phyloP scores from a whole-genome alignment of 2,888 invertebrate species.

The Phorcus lineatus region DNA sequence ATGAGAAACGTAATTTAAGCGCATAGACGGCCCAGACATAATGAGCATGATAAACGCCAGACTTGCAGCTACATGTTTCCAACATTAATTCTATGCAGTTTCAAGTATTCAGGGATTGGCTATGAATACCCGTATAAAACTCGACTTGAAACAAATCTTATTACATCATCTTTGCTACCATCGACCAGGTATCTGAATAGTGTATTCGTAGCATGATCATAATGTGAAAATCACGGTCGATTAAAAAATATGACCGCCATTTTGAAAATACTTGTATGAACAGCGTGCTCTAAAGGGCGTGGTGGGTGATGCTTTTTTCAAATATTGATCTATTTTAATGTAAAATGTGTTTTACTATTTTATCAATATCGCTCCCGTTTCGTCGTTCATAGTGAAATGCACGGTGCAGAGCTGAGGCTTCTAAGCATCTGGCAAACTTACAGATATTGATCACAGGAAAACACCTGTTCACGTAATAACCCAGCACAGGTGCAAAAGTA shows the following conservation, averaged over 20 bases:
- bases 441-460: too few species aligned
- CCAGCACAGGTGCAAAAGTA: too few species aligned
- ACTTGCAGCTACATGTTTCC: not conserved
- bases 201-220: not conserved
- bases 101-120: not conserved
- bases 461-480: too few species aligned
- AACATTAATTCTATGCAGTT: slow-evolving; percentile 4
- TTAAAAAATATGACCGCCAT: slow-evolving; percentile 16
- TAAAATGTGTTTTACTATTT: not conserved
- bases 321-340: not conserved
- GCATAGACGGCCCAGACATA: not conserved
- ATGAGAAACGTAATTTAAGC: too few species aligned
- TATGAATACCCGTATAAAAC: not conserved
- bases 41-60: not conserved
- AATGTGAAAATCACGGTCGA: not conserved
- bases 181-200: not conserved
- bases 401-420: too few species aligned
- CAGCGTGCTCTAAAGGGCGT: not conserved
- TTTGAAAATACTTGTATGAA: slow-evolving; percentile 1
- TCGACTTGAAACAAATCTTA: slow-evolving; percentile 4
- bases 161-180: not conserved
- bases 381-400: too few species aligned
- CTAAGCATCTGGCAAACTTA: too few species aligned
- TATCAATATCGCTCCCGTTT: too few species aligned
- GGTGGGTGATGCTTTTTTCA: not conserved